phyloP scores from a whole-genome alignment of 2,888 invertebrate genomes.

The Malachius bipustulatus region DNA sequence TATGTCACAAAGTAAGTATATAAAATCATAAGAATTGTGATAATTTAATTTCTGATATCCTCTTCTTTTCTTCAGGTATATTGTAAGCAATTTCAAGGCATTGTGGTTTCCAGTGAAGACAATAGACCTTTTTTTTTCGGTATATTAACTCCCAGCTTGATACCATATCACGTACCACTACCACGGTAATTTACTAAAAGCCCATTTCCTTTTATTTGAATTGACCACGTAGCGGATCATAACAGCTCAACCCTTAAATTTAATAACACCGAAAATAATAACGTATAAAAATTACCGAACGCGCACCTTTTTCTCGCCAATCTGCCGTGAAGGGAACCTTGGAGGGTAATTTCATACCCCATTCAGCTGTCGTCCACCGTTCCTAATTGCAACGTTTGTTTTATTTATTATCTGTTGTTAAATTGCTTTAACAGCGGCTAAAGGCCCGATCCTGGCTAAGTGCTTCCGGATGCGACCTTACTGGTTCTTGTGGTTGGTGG shows the following conservation, averaged over 20 bases:
- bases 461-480: conserved; percentile 2
- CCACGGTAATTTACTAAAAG: neutral
- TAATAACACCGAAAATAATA: neutral
- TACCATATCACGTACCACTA: too few relatives aligned
- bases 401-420: conserved; percentile 1
- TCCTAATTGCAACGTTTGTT: neutral
- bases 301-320: too few relatives aligned
- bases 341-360: neutral
- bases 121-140: too few relatives aligned
- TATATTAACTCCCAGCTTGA: too few relatives aligned
- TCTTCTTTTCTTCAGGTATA: too few relatives aligned
- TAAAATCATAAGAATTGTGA: too few relatives aligned
- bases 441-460: neutral
- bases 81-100: too few relatives aligned
- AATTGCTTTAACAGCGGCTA: neutral
- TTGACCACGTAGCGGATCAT: neutral
- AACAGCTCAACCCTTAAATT: conserved; percentile 3
- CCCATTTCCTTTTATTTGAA: neutral
- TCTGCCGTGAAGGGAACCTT: neutral
- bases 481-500: neutral
- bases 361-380: conserved; percentile 2
- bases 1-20: too few relatives aligned
- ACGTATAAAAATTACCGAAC: neutral
- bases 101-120: too few relatives aligned
- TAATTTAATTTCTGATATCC: too few relatives aligned